phyloP scores from a whole-genome alignment of 2,113 vertebrate species.

The Corythoichthys intestinalis region DNA sequence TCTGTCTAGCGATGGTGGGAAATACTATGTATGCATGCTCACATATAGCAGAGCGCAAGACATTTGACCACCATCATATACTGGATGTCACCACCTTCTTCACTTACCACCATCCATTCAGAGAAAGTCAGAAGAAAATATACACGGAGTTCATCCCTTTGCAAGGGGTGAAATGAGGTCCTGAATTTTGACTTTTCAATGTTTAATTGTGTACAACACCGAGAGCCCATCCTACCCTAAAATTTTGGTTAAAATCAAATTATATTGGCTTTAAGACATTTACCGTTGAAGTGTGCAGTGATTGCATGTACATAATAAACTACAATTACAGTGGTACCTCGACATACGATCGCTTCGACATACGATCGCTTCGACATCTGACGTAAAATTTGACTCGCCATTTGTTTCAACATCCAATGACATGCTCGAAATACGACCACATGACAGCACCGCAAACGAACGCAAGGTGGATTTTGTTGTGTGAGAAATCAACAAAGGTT shows the following conservation, averaged over 20 bases:
- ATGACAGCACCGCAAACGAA: too few relatives aligned
- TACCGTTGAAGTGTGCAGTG: too few relatives aligned
- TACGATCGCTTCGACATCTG: too few relatives aligned
- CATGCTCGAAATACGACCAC: too few relatives aligned
- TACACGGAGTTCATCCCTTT: neutral
- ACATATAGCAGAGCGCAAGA: constrained; percentile 14
- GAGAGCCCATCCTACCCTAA: neutral
- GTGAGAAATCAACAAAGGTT: too few relatives aligned
- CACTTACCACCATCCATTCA: neutral
- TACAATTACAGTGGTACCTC: too few relatives aligned
- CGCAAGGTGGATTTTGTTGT: too few relatives aligned
- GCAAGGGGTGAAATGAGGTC: neutral
- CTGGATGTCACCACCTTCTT: neutral
- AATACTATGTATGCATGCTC: constrained; percentile 38
- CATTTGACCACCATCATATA: neutral
- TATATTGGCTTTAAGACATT: too few relatives aligned
- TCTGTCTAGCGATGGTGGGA: constrained; percentile 21
- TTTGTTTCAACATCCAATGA: too few relatives aligned
- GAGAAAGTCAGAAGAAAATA: neutral
- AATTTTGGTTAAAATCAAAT: neutral
- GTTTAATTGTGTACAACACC: neutral
- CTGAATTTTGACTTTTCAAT: neutral
- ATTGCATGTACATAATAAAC: too few relatives aligned
- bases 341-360: too few relatives aligned
- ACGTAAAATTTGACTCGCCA: too few relatives aligned